Evolutionary conservation across 2,113 vertebrate species (phyloP).

Genomic region (Psittacara wagleri): DNA sequence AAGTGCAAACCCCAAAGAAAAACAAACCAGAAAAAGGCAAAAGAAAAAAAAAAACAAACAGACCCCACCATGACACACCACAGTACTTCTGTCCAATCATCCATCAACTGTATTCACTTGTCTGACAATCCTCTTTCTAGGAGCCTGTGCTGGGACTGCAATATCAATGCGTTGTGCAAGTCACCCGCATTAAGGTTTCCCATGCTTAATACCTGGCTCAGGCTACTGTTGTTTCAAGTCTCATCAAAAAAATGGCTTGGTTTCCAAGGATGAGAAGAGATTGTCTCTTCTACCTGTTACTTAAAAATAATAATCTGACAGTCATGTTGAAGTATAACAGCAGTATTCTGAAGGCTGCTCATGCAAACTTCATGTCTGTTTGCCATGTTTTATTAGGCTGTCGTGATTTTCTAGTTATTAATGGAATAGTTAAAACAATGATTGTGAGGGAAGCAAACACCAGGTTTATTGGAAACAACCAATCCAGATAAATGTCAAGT

Average conservation of each 20-base stretch:
- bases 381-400: background rate
- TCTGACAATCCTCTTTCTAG: background rate
- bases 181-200: background rate
- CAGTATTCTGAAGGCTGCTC: background rate
- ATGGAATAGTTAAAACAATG: background rate
- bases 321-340: background rate
- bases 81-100: background rate
- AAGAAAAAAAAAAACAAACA: background rate
- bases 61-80: background rate
- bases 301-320: constrained; percentile 30
- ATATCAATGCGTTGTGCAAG: background rate
- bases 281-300: constrained; percentile 16
- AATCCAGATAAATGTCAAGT: background rate
- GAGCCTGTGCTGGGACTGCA: background rate
- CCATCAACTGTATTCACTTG: background rate
- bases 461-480: background rate
- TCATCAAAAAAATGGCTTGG: background rate
- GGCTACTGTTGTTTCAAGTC: constrained; percentile 11
- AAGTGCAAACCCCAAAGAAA: background rate
- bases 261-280: constrained; percentile 36
- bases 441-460: background rate
- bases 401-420: background rate
- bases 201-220: constrained; percentile 1
- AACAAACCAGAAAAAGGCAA: background rate
- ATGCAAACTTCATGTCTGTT: background rate